phyloP scores from a whole-genome alignment of 2,113 vertebrate genomes.

The Nesogale talazaci region DNA sequence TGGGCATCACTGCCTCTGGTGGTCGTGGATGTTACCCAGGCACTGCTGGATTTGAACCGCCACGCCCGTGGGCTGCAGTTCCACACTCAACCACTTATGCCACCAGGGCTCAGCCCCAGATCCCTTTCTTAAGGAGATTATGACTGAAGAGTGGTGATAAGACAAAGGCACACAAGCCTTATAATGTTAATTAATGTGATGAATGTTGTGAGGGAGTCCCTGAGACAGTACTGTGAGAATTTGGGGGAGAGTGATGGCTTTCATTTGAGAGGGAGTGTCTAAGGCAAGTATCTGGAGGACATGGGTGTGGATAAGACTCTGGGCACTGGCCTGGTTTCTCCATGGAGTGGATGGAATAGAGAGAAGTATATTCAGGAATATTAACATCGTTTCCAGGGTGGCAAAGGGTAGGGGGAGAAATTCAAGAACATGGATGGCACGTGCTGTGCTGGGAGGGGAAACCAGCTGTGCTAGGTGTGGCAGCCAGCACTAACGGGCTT shows the following conservation, averaged over 20 bases:
- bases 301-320: not conserved
- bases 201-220: not conserved
- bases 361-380: constrained; percentile 22
- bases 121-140: constrained; percentile 67
- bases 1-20: no score
- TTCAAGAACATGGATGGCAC: not conserved
- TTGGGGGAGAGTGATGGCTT: constrained; percentile 11
- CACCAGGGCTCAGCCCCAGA: no score
- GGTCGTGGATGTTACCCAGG: no score
- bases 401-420: not conserved
- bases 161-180: constrained; percentile 53
- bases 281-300: not conserved
- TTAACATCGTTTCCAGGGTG: not conserved
- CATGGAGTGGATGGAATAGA: not conserved
- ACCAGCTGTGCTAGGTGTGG: not conserved
- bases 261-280: constrained; percentile 32
- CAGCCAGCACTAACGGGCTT: not conserved
- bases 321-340: not conserved
- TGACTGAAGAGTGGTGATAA: constrained; percentile 61
- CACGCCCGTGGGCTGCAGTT: no score
- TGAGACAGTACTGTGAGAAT: constrained; percentile 39
- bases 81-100: no score
- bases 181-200: constrained; percentile 55
- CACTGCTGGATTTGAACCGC: no score
- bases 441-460: not conserved